Base-by-base conservation (phyloP, 2,797 vertebrate genomes). In the Rhynchotus rufescens region DNA sequence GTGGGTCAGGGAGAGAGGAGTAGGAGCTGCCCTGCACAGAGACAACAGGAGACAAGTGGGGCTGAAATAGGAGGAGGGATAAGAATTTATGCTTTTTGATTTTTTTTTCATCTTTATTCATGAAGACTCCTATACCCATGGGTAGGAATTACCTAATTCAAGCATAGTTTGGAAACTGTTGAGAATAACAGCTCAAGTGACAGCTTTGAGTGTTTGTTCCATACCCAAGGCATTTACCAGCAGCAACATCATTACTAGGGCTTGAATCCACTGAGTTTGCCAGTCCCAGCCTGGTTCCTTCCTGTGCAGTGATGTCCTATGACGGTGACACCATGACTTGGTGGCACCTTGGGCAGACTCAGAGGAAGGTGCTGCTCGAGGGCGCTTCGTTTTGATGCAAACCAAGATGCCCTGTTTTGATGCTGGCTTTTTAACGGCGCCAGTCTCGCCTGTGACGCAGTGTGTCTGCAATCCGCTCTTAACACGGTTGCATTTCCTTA, bases 221-320 rank as follows among this genome's bases (percentile, higher is more conserved):
- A 12, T 60, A 66, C 77, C 44, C 42, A 19, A 9, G 32, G 52
- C 69, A 47, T 68, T 65, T 20, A 56, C 26, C 1, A 0, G 32
- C 44, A 45, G 3, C 34, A 73, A 3, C 0, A 0, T 66, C 57
- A 13, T 25, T 0, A 0, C 23, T 10, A 22, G 36, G 59, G n/a
- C 67, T 90, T 4, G 8, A 59, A 92, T 62, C 15, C 2, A 2
- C 15, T 0, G 3, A 17, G 40, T 65, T 68, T 3, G 2, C 26
- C 1, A 1, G 16, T 59, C 30, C 77, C 61, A 74, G 15, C 47
- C 38, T 0, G 2, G n/a, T 82, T 45, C 47, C 59, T 17, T 30
- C 30, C 38, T 62, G 42, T 0, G 2, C 14, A 4, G 0, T 1
- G 3, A 30, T 15, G 0, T 2, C 38, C 67, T 4, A 47, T 42